A percentile compares a stretch with the other conserved stretches of the same genome.
Conservation (phyloP, 2,888 invertebrate species). For the Thymelicus lineola region DNA sequence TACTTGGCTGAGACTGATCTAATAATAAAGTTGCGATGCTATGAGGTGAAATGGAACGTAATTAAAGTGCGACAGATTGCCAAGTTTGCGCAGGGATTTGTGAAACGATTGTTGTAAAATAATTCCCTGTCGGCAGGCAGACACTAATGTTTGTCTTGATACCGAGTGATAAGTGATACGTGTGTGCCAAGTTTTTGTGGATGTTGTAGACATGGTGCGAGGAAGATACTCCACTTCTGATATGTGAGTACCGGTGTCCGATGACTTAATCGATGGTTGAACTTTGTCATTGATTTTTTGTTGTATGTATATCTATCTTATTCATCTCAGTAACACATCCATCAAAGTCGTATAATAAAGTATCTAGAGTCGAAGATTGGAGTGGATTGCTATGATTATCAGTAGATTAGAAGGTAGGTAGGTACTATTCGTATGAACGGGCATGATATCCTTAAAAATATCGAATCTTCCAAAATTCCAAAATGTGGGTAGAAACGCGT, state of each 20-base stretch:
- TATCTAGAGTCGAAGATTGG: too few species aligned
- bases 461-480: too few species aligned
- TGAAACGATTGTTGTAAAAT: constrained; percentile 58
- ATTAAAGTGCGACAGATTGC: constrained; percentile 64
- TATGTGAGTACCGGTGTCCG: constrained; percentile 63
- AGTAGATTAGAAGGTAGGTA: too few species aligned
- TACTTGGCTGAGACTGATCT: constrained; percentile 58
- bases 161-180: constrained; percentile 61
- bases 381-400: too few species aligned
- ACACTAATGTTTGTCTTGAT: constrained; percentile 58
- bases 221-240: constrained; percentile 80
- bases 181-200: constrained; percentile 54
- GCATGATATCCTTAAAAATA: too few species aligned
- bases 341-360: too few species aligned
- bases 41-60: constrained; percentile 69
- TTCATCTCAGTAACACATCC: too few species aligned
- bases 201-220: constrained; percentile 71
- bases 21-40: constrained; percentile 68
- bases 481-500: too few species aligned
- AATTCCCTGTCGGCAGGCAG: constrained; percentile 66
- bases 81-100: constrained; percentile 77
- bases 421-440: too few species aligned
- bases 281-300: too few species aligned
- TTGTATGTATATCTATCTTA: too few species aligned
- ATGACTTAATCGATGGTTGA: background rate